These are phyloP conservation scores for Sebastes goodei DNA, from an alignment of 2,797 vertebrate genomes.

Conservation along the genomic window DNA sequence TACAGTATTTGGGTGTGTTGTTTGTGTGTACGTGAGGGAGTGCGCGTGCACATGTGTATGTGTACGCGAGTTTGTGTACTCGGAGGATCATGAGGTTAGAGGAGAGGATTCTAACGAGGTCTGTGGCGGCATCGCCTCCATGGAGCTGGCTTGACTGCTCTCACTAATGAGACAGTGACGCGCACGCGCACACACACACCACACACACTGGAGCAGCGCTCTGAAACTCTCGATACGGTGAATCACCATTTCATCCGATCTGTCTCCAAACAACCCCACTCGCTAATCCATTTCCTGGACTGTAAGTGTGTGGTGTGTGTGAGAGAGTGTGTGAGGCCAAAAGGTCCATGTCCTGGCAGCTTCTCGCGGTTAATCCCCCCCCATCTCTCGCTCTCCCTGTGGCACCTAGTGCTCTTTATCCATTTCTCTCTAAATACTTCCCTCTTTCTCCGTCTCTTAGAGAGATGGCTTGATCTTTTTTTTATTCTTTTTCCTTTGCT, in stretches of 20 bases:
- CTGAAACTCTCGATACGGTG: constrained; percentile 42
- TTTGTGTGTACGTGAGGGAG: background rate
- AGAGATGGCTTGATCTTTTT: background rate
- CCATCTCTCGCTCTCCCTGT: constrained; percentile 1
- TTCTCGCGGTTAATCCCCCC: constrained; percentile 47
- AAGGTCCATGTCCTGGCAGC: constrained; percentile 49
- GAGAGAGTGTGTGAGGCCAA: constrained; percentile 18
- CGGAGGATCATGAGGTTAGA: constrained; percentile 13
- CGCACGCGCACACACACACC: background rate
- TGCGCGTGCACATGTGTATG: background rate
- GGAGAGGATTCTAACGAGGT: constrained; percentile 50
- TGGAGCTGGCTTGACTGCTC: constrained; percentile 39
- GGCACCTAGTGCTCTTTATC: constrained; percentile 1
- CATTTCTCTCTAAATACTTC: background rate
- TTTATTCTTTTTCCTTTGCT: background rate
- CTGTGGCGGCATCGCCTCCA: constrained; percentile 17
- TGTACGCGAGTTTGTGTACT: background rate
- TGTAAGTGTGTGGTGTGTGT: background rate
- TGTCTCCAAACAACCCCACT: constrained; percentile 52
- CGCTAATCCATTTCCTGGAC: constrained; percentile 52
- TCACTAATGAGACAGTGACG: constrained; percentile 54
- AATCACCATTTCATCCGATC: constrained; percentile 53
- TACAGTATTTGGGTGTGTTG: background rate
- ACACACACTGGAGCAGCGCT: background rate
- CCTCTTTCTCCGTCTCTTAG: background rate